Base-by-base conservation (phyloP, 2,113 vertebrate species). In the Trogon melanurus region DNA sequence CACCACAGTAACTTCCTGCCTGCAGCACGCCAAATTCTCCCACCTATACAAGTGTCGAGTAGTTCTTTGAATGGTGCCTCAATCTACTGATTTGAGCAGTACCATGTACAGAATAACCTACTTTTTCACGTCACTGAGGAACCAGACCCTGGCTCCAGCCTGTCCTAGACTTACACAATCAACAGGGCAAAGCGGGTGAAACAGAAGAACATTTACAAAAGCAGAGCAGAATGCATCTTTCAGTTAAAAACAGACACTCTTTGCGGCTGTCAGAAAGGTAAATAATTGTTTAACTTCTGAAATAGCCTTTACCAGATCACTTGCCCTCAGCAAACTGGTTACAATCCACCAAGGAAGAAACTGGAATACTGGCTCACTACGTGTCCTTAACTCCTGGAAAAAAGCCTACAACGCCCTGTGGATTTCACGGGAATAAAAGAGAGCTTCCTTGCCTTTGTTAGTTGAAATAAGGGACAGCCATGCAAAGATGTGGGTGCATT, bases 11-110 rank as follows among this genome's bases (percentile, higher is more conserved):
- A 88, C 76, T 89, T 94, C 95, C 94, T 90, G 74, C 29, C 23
- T 44, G 71, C 71, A 88, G 38, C 8, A 38, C 58, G 85, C 92
- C 90, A 92, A 44, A 34, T 34, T 93, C 72, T 95, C 93, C 86
- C 92, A 71, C 72, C 70, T 86, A 7, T 51, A 23, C 2, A 3
- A 62, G 53, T 0, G 4, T 12, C 36, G 53, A 75, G 48, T 22
- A 72, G 82, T 6, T 94, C 72, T 71, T 47, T 51, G 51, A 0
- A 11, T 3, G 50, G 6, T n/a, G 54, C 48, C 48, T 89, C 47
- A 22, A 16, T 27, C 75, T 7, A 0, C 56, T 21, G 56, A 32
- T 27, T 5, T 27, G 65, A 92, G 20, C 23, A 3, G 56, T 5
- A 2, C 15, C 36, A 6, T 71, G 74, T 18, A 4, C 19, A 66